These are phyloP conservation scores for Betta splendens DNA, from an alignment of 2,797 vertebrate genomes.

Conservation along the genomic window DNA sequence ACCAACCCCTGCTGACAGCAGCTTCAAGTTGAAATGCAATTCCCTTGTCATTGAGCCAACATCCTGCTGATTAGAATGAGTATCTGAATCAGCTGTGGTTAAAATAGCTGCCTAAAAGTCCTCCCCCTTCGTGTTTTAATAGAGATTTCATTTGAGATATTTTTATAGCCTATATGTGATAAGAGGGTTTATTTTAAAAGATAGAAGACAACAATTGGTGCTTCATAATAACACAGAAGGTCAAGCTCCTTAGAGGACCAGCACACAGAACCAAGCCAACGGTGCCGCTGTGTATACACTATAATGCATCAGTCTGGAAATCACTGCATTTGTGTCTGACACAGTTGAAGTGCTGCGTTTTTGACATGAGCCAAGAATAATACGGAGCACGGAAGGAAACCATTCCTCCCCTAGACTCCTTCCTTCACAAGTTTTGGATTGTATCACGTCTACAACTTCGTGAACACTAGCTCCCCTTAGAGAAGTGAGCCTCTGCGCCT, in stretches of 20 bases:
- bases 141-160: not conserved
- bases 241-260: too few species aligned
- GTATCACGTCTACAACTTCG: constrained; percentile 19
- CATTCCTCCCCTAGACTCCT: not conserved
- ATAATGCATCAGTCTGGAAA: not conserved
- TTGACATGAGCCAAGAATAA: not conserved
- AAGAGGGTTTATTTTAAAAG: not conserved
- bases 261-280: not conserved
- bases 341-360: not conserved
- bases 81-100: constrained; percentile 7
- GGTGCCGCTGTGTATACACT: not conserved
- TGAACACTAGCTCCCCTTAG: constrained; percentile 21
- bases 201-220: too few species aligned
- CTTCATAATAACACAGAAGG: too few species aligned
- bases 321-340: not conserved
- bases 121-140: not conserved
- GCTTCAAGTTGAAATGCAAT: constrained; percentile 2
- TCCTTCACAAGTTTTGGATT: constrained; percentile 16
- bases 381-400: not conserved
- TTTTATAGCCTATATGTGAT: not conserved
- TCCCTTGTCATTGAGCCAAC: constrained; percentile 6
- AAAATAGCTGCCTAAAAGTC: not conserved
- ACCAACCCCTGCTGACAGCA: not conserved
- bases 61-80: constrained; percentile 3
- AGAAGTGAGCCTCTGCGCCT: constrained; percentile 37